phyloP scores from a whole-genome alignment of 2,113 vertebrate genomes.

The Microtus pennsylvanicus region DNA sequence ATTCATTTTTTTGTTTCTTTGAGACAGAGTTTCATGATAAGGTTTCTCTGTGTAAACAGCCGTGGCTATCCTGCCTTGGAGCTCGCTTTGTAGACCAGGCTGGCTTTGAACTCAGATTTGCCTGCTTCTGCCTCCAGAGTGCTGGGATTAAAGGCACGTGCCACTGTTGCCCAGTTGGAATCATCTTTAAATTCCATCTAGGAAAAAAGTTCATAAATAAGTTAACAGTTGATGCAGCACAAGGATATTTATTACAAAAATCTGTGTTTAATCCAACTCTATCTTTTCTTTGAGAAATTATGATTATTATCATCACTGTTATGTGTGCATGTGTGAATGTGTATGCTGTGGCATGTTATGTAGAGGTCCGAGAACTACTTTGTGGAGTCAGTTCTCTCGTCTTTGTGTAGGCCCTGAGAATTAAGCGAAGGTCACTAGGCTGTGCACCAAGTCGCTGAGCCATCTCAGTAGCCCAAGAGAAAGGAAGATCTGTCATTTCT shows the following conservation, averaged over 20 bases:
- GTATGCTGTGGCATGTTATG: neutral
- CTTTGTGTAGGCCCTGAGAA: neutral
- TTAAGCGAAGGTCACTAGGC: neutral
- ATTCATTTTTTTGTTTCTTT: neutral
- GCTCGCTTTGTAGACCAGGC: neutral
- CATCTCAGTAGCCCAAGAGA: neutral
- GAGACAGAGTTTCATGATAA: neutral
- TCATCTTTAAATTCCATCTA: constrained; percentile 34
- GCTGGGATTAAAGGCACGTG: neutral
- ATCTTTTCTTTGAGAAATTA: neutral
- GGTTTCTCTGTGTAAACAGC: neutral
- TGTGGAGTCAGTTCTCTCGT: neutral
- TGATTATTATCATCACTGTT: neutral
- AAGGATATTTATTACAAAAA: constrained; percentile 35
- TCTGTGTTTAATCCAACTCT: neutral
- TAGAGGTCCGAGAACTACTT: neutral
- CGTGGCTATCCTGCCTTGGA: neutral
- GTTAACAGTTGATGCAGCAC: constrained; percentile 14
- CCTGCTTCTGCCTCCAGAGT: neutral
- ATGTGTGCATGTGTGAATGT: neutral
- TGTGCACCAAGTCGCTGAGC: neutral
- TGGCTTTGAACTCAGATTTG: neutral
- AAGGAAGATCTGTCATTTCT: neutral
- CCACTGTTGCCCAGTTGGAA: neutral
- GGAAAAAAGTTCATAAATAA: constrained; percentile 21